phyloP scores from a whole-genome alignment of 2,797 vertebrate species.

The Lepus townsendii region DNA sequence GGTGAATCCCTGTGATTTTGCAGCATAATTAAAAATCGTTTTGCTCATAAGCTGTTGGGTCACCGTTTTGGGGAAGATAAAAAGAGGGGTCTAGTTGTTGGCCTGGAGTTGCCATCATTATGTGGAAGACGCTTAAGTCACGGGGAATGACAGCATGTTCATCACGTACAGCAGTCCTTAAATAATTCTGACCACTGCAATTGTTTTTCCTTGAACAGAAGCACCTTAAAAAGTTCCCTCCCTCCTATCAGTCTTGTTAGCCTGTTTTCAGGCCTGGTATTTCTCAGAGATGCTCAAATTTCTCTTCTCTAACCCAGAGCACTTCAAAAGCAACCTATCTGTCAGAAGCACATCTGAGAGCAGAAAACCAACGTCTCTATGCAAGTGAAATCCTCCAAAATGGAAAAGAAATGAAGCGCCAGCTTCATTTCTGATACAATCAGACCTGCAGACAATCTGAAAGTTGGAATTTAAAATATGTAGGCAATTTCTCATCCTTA shows the following conservation, averaged over 20 bases:
- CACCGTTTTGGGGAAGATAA: background rate
- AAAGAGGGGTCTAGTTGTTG: background rate
- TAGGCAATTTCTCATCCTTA: background rate
- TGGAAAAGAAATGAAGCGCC: background rate
- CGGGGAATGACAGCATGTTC: background rate
- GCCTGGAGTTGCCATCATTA: background rate
- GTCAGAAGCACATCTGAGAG: background rate
- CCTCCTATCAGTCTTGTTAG: background rate
- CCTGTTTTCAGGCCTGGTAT: background rate
- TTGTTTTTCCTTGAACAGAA: constrained; percentile 18
- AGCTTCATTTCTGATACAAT: background rate
- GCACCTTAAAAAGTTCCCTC: background rate
- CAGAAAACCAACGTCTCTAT: constrained; percentile 4
- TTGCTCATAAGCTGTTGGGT: background rate
- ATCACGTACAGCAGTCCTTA: background rate
- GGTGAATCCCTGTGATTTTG: background rate
- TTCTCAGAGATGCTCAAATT: background rate
- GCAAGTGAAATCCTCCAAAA: background rate
- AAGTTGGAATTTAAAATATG: constrained; percentile 48
- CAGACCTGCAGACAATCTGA: constrained; percentile 20
- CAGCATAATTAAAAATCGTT: background rate
- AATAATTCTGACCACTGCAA: constrained; percentile 8
- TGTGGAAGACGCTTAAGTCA: background rate
- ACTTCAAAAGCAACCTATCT: background rate
- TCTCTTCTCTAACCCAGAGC: constrained; percentile 52